These are phyloP conservation scores for Pristionchus pacificus DNA, from an alignment of 1,140 invertebrate genomes.

Conservation along the genomic window DNA sequence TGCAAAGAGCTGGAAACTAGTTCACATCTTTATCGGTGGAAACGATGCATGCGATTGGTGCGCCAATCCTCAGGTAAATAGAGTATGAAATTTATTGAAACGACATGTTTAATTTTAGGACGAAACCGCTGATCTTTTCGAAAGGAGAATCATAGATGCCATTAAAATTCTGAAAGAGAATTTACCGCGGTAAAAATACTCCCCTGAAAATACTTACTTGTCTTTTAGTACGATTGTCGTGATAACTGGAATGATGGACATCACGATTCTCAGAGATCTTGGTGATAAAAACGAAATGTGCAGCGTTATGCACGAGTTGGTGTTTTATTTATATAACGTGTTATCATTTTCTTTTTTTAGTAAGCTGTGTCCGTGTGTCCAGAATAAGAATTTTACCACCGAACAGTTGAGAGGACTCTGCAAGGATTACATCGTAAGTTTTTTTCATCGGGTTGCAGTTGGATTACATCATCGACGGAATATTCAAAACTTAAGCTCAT, in stretches of 20 bases:
- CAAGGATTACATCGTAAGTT: too few relatives aligned
- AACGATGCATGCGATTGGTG: conserved; percentile 84
- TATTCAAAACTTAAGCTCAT: too few relatives aligned
- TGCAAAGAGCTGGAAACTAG: conserved; percentile 69
- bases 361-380: conserved; percentile 43
- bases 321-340: not conserved
- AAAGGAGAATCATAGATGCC: too few relatives aligned
- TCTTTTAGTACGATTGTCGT: conserved; percentile 46
- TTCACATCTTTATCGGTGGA: conserved; percentile 78
- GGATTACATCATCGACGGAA: too few relatives aligned
- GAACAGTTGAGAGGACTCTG: too few relatives aligned
- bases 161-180: conserved; percentile 64
- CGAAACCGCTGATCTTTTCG: too few relatives aligned
- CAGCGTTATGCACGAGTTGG: conserved; percentile 42
- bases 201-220: conserved; percentile 4
- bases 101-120: too few relatives aligned
- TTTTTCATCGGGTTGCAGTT: too few relatives aligned
- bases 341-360: conserved; percentile 4
- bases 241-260: conserved; percentile 42
- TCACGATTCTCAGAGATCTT: conserved; percentile 36
- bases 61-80: conserved; percentile 71
- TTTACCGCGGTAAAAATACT: conserved; percentile 40
- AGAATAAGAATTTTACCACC: conserved; percentile 37
- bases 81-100: not conserved
- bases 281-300: conserved; percentile 39